These are phyloP conservation scores for Falco rusticolus DNA, from an alignment of 2,797 vertebrate species.

Conservation along the genomic window DNA sequence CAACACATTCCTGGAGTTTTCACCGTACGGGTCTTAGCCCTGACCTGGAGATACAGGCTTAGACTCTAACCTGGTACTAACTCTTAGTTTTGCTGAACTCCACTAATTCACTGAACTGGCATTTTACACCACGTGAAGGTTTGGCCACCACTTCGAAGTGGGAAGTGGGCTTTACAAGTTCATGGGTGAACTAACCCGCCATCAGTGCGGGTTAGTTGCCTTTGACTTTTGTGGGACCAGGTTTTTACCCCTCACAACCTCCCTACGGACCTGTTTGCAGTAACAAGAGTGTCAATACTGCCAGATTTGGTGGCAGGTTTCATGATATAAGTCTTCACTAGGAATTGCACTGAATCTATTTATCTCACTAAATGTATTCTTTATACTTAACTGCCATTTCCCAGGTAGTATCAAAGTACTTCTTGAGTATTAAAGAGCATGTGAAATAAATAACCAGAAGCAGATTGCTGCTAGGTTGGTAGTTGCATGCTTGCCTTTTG, in stretches of 20 bases:
- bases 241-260: background rate
- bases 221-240: background rate
- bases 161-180: background rate
- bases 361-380: background rate
- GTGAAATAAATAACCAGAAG: background rate
- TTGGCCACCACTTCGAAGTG: background rate
- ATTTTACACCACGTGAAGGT: background rate
- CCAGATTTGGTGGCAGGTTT: background rate
- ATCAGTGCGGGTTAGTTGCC: fast-evolving
- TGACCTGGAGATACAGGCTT: background rate
- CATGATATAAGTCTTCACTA: background rate
- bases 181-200: background rate
- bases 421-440: background rate
- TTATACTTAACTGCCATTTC: background rate
- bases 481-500: background rate
- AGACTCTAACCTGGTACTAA: background rate
- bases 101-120: background rate
- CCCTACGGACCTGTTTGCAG: background rate
- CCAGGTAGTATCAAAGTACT: background rate
- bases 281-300: background rate
- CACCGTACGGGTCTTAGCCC: background rate
- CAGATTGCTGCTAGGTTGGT: background rate
- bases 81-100: background rate
- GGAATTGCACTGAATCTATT: background rate
- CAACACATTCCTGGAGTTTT: background rate